Conservation (phyloP, 2,888 invertebrate species). For the Serripes groenlandicus region DNA sequence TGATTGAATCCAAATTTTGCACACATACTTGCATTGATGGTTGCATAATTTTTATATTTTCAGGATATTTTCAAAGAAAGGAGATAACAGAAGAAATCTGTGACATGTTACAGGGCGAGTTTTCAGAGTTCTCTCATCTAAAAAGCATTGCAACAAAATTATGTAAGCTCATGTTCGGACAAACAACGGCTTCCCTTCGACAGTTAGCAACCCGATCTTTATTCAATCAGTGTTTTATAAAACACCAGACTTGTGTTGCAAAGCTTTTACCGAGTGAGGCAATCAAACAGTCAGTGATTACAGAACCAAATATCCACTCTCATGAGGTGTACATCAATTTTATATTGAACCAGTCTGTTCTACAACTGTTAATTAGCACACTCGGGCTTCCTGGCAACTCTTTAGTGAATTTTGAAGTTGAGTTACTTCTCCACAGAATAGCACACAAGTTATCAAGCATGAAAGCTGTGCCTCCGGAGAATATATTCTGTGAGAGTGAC, state of each 20-base stretch:
- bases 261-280: constrained; percentile 73
- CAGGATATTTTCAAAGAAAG: constrained; percentile 78
- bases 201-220: constrained; percentile 78
- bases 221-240: constrained; percentile 77
- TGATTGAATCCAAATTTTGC: constrained; percentile 43
- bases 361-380: constrained; percentile 69
- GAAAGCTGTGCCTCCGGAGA: constrained; percentile 73
- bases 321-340: constrained; percentile 79
- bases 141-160: constrained; percentile 69
- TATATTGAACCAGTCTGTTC: constrained; percentile 75
- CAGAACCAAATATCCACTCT: constrained; percentile 67
- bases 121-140: constrained; percentile 77
- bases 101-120: constrained; percentile 73
- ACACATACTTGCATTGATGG: too few species aligned
- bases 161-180: constrained; percentile 79
- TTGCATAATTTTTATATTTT: constrained; percentile 4
- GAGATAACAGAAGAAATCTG: constrained; percentile 78
- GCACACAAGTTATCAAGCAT: constrained; percentile 69
- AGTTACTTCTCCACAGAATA: constrained; percentile 76
- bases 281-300: constrained; percentile 70
- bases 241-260: constrained; percentile 69
- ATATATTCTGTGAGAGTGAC: constrained; percentile 70
- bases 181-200: constrained; percentile 74
- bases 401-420: constrained; percentile 78
- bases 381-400: constrained; percentile 73